phyloP scores from a whole-genome alignment of 2,888 invertebrate genomes.

The Caradrina kadenii region DNA sequence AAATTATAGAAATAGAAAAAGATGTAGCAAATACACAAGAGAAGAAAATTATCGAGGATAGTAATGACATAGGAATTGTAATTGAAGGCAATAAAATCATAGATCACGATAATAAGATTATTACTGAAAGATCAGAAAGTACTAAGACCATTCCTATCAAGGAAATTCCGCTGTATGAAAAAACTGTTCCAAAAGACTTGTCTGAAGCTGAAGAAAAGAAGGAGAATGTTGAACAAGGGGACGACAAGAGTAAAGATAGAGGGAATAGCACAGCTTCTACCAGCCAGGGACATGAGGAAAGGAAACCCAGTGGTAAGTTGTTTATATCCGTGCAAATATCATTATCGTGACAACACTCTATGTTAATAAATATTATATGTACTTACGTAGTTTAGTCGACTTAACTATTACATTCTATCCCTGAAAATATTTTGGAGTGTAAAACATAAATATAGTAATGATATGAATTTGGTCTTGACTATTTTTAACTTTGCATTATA shows the following conservation, averaged over 20 bases:
- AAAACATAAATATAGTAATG: too few species aligned
- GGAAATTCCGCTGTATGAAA: slow-evolving; percentile 63
- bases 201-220: slow-evolving; percentile 52
- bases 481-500: too few species aligned
- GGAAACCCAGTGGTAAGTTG: slow-evolving; percentile 64
- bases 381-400: too few species aligned
- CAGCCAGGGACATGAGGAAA: slow-evolving; percentile 45
- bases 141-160: slow-evolving; percentile 63
- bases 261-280: slow-evolving; percentile 44
- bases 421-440: too few species aligned
- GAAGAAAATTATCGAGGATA: background rate
- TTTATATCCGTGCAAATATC: background rate
- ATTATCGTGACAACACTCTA: background rate
- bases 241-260: slow-evolving; percentile 41
- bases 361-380: too few species aligned
- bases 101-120: slow-evolving; percentile 75
- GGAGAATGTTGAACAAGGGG: slow-evolving; percentile 43
- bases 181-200: slow-evolving; percentile 46
- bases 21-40: slow-evolving; percentile 3
- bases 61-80: slow-evolving; percentile 23
- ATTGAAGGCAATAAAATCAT: slow-evolving; percentile 71
- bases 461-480: too few species aligned
- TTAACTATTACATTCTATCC: too few species aligned
- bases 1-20: slow-evolving; percentile 57
- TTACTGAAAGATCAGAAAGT: slow-evolving; percentile 60